A percentile compares a stretch with the other conserved stretches of the same genome.
Evolutionary conservation across 64 coral and sea anemone genomes (phyloP).

Genomic region (Porites australiensis): DNA sequence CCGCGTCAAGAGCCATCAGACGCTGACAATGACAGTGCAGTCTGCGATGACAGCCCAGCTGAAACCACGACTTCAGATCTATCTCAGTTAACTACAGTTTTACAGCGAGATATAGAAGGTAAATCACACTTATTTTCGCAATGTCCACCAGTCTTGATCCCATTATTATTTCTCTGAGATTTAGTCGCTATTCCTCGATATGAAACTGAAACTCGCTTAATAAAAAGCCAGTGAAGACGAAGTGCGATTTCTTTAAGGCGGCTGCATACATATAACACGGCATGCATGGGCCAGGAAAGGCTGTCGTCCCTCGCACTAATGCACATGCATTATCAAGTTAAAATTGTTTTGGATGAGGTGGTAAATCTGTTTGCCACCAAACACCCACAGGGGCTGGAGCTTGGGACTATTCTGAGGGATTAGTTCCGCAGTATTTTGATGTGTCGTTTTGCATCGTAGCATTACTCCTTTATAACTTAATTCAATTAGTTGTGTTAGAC

Average conservation of each 20-base stretch:
- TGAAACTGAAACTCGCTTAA: too few species aligned
- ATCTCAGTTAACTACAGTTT: constrained; percentile 44
- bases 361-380: constrained; percentile 59
- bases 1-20: too few species aligned
- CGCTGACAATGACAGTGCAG: background rate
- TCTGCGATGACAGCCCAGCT: constrained; percentile 38
- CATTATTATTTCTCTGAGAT: too few species aligned
- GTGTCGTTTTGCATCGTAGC: too few species aligned
- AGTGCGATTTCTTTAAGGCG: too few species aligned
- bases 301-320: constrained; percentile 60
- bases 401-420: constrained; percentile 42
- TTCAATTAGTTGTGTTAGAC: too few species aligned
- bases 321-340: constrained; percentile 19
- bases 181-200: too few species aligned
- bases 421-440: background rate
- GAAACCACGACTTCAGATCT: constrained; percentile 53
- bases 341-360: constrained; percentile 48
- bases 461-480: too few species aligned
- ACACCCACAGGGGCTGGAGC: constrained; percentile 42
- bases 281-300: constrained; percentile 53
- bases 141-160: constrained; percentile 51
- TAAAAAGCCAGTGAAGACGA: too few species aligned
- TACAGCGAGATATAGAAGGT: constrained; percentile 40
- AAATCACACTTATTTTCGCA: constrained; percentile 50
- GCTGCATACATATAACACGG: constrained; percentile 64